Evolutionary conservation across 2,797 vertebrate species (phyloP).

Genomic region (Crocidura indochinensis): DNA sequence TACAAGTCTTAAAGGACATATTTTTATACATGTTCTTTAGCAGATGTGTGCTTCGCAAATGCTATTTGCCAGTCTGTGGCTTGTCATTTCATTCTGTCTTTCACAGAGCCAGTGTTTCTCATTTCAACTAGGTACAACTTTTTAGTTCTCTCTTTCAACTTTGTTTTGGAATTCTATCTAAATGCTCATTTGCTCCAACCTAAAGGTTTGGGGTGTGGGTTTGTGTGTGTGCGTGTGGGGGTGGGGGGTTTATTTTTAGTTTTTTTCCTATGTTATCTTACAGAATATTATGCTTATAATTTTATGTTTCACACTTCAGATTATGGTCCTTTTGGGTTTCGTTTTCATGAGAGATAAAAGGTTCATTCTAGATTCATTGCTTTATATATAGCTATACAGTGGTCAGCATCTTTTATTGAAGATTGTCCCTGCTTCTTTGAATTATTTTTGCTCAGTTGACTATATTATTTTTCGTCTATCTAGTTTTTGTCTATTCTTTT

Average conservation of each 20-base stretch:
- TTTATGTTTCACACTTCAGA: conserved; percentile 19
- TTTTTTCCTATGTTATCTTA: conserved; percentile 12
- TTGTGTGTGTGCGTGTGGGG: too few species aligned
- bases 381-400: neutral
- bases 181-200: conserved; percentile 27
- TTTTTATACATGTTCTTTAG: conserved; percentile 23
- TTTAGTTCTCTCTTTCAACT: neutral
- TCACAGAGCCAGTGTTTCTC: neutral
- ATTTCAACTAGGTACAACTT: neutral
- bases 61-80: neutral
- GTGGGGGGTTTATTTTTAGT: too few species aligned
- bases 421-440: neutral
- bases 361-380: neutral
- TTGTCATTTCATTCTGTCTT: conserved; percentile 36
- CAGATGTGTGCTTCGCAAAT: neutral
- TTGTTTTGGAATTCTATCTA: conserved; percentile 1
- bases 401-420: neutral
- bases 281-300: conserved; percentile 5
- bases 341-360: neutral
- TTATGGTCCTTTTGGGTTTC: conserved; percentile 6
- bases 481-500: neutral
- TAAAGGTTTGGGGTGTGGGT: too few species aligned
- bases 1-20: neutral
- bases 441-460: conserved; percentile 5
- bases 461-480: neutral